These are phyloP conservation scores for Egretta garzetta DNA, from an alignment of 2,113 vertebrate genomes.

Conservation along the genomic window DNA sequence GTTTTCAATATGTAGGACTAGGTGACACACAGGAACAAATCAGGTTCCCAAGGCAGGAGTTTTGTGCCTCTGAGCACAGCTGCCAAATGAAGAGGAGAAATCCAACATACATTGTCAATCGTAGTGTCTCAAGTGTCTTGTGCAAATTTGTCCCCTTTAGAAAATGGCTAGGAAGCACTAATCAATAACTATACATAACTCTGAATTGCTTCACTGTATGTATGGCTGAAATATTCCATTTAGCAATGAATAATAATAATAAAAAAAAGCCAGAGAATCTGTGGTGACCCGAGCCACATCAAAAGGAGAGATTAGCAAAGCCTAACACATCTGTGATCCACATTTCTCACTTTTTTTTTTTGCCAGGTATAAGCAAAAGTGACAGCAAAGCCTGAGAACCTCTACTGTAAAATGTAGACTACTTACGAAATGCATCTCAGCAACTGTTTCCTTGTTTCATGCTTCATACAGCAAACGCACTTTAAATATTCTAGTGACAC, in stretches of 20 bases:
- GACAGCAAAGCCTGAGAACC: neutral
- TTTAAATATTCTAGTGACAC: neutral
- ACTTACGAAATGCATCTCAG: neutral
- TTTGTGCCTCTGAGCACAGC: neutral
- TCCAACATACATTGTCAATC: rapidly evolving
- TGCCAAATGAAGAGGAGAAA: neutral
- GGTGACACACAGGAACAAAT: neutral
- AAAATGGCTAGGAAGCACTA: neutral
- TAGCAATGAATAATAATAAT: neutral
- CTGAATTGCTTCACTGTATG: neutral
- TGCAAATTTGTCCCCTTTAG: neutral
- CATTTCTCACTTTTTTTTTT: neutral
- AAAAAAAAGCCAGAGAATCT: neutral
- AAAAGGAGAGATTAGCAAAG: neutral
- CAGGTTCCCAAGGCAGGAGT: neutral
- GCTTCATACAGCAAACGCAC: neutral
- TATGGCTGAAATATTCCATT: neutral
- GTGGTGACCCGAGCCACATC: neutral
- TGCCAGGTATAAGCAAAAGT: neutral
- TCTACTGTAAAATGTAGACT: neutral
- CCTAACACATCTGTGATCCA: neutral
- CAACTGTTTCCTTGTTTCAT: neutral
- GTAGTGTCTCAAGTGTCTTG: neutral
- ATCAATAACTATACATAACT: neutral
- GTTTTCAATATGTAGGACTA: neutral